Conservation (phyloP, 2,888 invertebrate genomes). For the Margaritifera margaritifera region DNA sequence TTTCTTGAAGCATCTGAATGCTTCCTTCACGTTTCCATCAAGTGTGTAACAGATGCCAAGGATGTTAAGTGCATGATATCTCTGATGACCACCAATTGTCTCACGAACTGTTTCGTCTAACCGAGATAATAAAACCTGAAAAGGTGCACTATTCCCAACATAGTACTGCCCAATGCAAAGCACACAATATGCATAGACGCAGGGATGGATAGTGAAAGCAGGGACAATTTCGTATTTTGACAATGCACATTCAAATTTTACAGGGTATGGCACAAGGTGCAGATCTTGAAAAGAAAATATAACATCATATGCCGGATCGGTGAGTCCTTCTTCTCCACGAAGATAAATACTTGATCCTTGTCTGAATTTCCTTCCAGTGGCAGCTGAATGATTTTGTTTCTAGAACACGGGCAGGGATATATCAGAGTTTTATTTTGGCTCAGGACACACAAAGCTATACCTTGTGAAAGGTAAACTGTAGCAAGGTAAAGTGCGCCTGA, state of each 20-base stretch:
- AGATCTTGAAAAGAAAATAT: neutral
- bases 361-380: no score
- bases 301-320: conserved; percentile 1
- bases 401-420: neutral
- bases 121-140: no score
- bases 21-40: conserved; percentile 4
- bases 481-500: no score
- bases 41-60: conserved; percentile 11
- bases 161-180: neutral
- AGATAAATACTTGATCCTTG: no score
- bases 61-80: conserved; percentile 11
- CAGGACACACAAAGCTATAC: neutral
- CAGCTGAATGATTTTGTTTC: neutral
- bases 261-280: neutral
- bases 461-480: no score
- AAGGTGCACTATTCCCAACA: no score
- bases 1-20: conserved; percentile 1
- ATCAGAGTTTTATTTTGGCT: conserved; percentile 1
- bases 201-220: neutral
- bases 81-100: neutral
- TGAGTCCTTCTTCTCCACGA: neutral
- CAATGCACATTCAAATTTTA: neutral
- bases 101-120: conserved; percentile 6
- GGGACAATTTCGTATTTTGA: neutral
- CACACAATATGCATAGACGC: conserved; percentile 1